Evolutionary conservation across 2,113 vertebrate genomes (phyloP).

Genomic region (Ivindomyrus marchei): DNA sequence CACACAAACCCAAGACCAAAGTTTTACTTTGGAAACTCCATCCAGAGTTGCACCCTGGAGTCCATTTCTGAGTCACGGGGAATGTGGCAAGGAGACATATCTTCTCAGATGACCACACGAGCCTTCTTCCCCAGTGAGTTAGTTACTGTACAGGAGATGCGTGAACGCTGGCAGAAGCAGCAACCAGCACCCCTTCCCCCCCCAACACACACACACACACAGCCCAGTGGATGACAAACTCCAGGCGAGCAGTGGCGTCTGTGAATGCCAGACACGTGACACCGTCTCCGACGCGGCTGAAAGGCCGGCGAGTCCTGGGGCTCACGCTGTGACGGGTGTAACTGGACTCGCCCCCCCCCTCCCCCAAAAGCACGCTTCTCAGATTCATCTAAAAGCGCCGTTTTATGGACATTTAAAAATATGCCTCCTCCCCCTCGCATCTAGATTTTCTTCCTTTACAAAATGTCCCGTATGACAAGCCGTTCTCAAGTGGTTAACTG

Average conservation of each 20-base stretch:
- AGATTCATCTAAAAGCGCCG: background rate
- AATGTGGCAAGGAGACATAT: background rate
- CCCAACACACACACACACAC: background rate
- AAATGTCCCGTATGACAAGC: background rate
- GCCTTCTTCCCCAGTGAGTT: background rate
- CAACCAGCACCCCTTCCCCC: background rate
- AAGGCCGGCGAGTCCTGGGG: conserved; percentile 33
- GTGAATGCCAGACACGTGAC: conserved; percentile 51
- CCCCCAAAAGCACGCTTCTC: background rate
- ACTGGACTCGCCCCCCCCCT: background rate
- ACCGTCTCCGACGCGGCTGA: conserved; percentile 46
- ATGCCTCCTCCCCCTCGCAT: background rate
- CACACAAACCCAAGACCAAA: background rate
- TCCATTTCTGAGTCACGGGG: background rate
- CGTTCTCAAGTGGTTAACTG: background rate
- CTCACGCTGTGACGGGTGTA: conserved; percentile 23
- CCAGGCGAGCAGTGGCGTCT: conserved; percentile 52
- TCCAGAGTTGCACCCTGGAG: background rate
- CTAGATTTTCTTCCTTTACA: background rate
- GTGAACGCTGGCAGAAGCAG: background rate
- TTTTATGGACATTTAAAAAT: background rate
- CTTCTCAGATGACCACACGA: background rate
- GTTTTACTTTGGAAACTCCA: background rate
- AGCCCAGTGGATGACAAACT: conserved; percentile 54
- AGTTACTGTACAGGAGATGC: background rate